These are phyloP conservation scores for Circaetus cinerascens DNA, from an alignment of 2,113 vertebrate species.

Conservation along the genomic window DNA sequence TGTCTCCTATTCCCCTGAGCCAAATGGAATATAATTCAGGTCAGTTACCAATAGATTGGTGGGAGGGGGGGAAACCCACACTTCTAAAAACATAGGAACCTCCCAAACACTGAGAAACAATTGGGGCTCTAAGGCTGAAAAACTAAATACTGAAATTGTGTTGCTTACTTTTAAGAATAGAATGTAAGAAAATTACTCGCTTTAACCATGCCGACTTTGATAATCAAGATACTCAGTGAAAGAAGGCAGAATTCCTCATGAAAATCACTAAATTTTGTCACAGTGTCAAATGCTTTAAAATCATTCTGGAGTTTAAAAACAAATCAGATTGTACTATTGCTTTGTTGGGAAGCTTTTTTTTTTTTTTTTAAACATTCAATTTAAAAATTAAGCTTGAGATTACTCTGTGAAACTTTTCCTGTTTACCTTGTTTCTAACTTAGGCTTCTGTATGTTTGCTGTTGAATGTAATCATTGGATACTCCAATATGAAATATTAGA, in stretches of 20 bases:
- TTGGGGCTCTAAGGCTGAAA: background rate
- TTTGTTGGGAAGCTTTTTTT: background rate
- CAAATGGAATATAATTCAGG: background rate
- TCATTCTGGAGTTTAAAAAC: background rate
- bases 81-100: background rate
- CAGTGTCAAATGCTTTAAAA: background rate
- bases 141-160: background rate
- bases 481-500: background rate
- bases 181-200: background rate
- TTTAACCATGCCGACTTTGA: background rate
- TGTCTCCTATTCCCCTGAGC: background rate
- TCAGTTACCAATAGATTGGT: background rate
- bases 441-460: background rate
- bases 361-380: background rate
- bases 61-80: rapidly evolving
- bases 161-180: background rate
- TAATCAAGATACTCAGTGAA: background rate
- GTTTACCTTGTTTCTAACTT: background rate
- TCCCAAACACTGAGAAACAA: background rate
- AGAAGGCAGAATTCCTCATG: background rate
- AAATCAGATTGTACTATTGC: background rate
- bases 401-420: background rate
- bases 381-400: background rate
- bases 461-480: background rate
- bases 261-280: background rate